A percentile compares a stretch with the other conserved stretches of the same genome.
Evolutionary conservation across 2,797 vertebrate species (phyloP).

Genomic region (Acipenser transmontanus): DNA sequence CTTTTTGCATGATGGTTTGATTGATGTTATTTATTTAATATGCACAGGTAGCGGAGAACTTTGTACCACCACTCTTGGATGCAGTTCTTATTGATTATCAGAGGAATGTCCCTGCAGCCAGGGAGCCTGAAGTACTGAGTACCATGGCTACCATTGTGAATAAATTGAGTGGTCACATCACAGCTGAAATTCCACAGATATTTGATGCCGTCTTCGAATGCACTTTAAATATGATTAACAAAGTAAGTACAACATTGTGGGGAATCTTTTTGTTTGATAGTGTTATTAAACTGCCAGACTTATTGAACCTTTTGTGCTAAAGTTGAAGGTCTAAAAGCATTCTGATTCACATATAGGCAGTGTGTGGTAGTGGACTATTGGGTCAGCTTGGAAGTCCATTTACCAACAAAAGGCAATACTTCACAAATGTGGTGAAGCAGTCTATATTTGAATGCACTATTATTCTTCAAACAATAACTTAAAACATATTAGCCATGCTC

Average conservation of each 20-base stretch:
- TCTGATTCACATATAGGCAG: too few relatives aligned
- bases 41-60: slow-evolving; percentile 87
- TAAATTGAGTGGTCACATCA: slow-evolving; percentile 92
- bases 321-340: too few relatives aligned
- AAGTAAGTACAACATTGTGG: slow-evolving; percentile 55
- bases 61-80: slow-evolving; percentile 88
- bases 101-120: slow-evolving; percentile 90
- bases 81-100: slow-evolving; percentile 97
- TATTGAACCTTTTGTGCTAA: too few relatives aligned
- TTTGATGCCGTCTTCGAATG: slow-evolving; percentile 97
- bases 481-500: too few relatives aligned
- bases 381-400: too few relatives aligned
- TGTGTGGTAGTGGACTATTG: too few relatives aligned
- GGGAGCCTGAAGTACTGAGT: slow-evolving; percentile 95
- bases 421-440: too few relatives aligned
- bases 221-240: slow-evolving; percentile 98
- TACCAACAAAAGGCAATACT: too few relatives aligned
- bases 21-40: slow-evolving; percentile 22
- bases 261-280: too few relatives aligned
- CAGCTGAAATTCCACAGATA: slow-evolving; percentile 94
- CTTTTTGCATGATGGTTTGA: neutral
- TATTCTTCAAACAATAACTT: too few relatives aligned
- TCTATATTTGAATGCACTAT: too few relatives aligned
- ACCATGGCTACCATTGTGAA: slow-evolving; percentile 98
- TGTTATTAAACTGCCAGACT: too few relatives aligned